Evolutionary conservation across 2,888 invertebrate species (phyloP).

Genomic region (Rotaria sp.): DNA sequence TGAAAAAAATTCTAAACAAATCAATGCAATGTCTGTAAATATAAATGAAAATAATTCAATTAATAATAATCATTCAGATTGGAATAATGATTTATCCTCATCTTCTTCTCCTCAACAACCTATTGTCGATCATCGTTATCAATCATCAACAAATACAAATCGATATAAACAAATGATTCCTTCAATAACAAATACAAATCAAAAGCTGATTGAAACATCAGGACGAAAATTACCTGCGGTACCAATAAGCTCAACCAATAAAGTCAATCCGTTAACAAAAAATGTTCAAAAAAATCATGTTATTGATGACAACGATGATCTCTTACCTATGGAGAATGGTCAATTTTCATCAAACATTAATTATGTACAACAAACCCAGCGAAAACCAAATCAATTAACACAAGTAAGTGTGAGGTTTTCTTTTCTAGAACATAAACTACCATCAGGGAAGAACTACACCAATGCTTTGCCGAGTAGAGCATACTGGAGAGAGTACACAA

Average conservation of each 20-base stretch:
- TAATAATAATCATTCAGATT: not conserved
- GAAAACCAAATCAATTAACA: not conserved
- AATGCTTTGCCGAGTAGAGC: too few relatives aligned
- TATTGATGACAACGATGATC: not conserved
- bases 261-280: not conserved
- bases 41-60: not conserved
- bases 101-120: not conserved
- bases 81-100: not conserved
- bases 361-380: not conserved
- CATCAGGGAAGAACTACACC: too few relatives aligned
- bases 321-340: not conserved
- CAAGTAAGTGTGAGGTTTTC: not conserved
- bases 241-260: not conserved
- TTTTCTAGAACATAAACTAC: too few relatives aligned
- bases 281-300: not conserved
- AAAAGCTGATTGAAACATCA: not conserved
- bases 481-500: too few relatives aligned
- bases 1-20: not conserved
- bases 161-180: too few relatives aligned
- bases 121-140: not conserved
- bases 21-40: not conserved
- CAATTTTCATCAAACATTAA: not conserved
- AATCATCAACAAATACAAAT: not conserved
- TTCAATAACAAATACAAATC: not conserved
- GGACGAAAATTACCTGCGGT: not conserved